A percentile compares a stretch with the other conserved stretches of the same genome.
Conservation (phyloP, 2,888 invertebrate genomes). For the Apocheima hispidaria region DNA sequence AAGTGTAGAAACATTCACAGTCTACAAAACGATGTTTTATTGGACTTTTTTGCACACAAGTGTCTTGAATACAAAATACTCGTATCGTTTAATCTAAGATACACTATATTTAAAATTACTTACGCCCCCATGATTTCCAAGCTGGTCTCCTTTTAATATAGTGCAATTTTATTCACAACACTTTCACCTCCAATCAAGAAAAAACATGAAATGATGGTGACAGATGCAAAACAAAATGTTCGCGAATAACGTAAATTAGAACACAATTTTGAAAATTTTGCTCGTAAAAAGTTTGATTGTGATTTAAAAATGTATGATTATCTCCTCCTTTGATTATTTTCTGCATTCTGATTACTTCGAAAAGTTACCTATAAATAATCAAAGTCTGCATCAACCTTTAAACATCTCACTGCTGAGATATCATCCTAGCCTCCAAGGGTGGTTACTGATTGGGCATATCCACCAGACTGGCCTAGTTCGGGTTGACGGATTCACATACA, state of each 20-base stretch:
- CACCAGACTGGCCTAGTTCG: too few relatives aligned
- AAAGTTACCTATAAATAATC: too few relatives aligned
- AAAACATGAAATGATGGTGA: not conserved
- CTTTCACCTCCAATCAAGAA: not conserved
- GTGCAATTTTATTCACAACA: not conserved
- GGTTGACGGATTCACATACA: too few relatives aligned
- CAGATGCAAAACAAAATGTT: not conserved
- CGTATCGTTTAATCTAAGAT: too few relatives aligned
- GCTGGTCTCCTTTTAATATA: not conserved
- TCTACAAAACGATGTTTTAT: too few relatives aligned
- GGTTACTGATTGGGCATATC: too few relatives aligned
- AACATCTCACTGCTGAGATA: too few relatives aligned
- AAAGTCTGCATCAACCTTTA: too few relatives aligned
- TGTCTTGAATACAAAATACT: not conserved
- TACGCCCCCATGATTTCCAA: conserved; percentile 26
- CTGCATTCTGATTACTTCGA: too few relatives aligned
- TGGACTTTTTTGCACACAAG: not conserved
- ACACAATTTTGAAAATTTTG: not conserved
- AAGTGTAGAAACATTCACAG: too few relatives aligned
- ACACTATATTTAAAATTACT: conserved; percentile 7
- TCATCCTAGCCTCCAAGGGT: too few relatives aligned
- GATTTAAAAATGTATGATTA: not conserved
- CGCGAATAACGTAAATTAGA: not conserved
- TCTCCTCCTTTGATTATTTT: too few relatives aligned
- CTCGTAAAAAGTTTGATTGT: not conserved